Evolutionary conservation across 2,113 vertebrate species (phyloP).

Genomic region (Dryoscopus gambensis): DNA sequence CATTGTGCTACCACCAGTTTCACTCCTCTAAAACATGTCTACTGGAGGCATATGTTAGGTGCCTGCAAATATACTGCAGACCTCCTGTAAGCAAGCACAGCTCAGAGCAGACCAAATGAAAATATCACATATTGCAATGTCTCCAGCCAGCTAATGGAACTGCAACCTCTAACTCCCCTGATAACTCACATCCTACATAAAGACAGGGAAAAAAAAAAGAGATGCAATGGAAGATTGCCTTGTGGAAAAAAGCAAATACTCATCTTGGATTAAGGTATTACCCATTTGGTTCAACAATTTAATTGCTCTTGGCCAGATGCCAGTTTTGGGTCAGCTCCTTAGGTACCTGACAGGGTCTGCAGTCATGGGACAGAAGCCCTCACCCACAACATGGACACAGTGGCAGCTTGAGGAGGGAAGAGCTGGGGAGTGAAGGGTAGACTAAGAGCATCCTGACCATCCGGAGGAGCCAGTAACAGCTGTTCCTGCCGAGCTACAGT

Average conservation of each 20-base stretch:
- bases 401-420: not conserved
- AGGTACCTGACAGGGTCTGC: not conserved
- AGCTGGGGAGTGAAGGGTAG: not conserved
- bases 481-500: slow-evolving; percentile 6
- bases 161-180: not conserved
- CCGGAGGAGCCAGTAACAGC: not conserved
- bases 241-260: not conserved
- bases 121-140: not conserved
- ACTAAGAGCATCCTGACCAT: not conserved
- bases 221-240: not conserved
- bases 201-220: not conserved
- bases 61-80: not conserved
- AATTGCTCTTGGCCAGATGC: not conserved
- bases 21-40: not conserved
- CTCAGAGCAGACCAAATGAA: not conserved
- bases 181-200: not conserved
- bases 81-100: not conserved
- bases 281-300: not conserved
- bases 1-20: not conserved
- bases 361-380: not conserved
- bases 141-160: not conserved
- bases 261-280: not conserved
- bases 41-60: not conserved
- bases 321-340: not conserved
- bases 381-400: not conserved